A percentile compares a stretch with the other conserved stretches of the same genome.
phyloP scores from a whole-genome alignment of 1,140 invertebrate species.

The Aphaenogaster ashmeadi region DNA sequence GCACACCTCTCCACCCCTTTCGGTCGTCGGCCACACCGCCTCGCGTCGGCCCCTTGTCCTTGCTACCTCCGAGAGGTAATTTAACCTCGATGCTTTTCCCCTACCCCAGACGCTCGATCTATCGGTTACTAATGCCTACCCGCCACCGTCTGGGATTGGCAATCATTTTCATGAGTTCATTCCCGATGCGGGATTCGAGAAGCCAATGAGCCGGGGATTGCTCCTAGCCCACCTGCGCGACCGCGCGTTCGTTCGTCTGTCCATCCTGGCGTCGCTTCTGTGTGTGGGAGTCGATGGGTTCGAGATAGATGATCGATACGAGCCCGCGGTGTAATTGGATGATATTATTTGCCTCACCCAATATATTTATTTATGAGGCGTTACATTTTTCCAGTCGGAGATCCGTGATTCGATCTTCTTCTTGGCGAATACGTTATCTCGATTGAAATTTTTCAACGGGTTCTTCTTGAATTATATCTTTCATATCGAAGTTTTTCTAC shows the following conservation, averaged over 20 bases:
- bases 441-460: constrained; percentile 27
- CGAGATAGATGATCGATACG: constrained; percentile 58
- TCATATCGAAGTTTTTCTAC: background rate
- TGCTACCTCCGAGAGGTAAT: constrained; percentile 74
- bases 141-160: constrained; percentile 70
- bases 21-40: constrained; percentile 64
- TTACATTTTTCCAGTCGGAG: constrained; percentile 9
- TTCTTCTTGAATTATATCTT: background rate
- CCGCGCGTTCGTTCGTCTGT: constrained; percentile 1
- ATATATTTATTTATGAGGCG: constrained; percentile 55
- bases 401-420: constrained; percentile 19
- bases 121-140: constrained; percentile 78
- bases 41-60: constrained; percentile 71
- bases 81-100: constrained; percentile 72
- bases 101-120: constrained; percentile 66
- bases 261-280: constrained; percentile 15
- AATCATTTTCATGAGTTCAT: constrained; percentile 79
- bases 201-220: constrained; percentile 62
- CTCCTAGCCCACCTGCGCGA: constrained; percentile 59
- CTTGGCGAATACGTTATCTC: constrained; percentile 11
- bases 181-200: constrained; percentile 60
- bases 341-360: constrained; percentile 55
- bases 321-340: constrained; percentile 50
- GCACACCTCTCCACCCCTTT: constrained; percentile 70
- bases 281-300: constrained; percentile 35